Evolutionary conservation across 2,888 invertebrate genomes (phyloP).

Genomic region (Athalia circularis): DNA sequence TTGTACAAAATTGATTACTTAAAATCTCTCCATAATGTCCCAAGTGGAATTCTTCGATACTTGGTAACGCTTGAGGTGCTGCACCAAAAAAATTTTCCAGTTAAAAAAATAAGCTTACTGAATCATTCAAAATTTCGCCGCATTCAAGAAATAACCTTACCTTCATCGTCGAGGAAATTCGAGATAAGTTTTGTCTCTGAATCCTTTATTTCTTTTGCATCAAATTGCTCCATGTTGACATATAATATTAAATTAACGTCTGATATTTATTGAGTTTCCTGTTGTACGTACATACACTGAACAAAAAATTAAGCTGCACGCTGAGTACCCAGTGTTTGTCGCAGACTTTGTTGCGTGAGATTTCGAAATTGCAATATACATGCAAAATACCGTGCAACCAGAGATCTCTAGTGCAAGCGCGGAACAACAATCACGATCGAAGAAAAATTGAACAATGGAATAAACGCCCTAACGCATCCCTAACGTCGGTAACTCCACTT

Average conservation of each 20-base stretch:
- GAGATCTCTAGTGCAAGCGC: too few species aligned
- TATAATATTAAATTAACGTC: background rate
- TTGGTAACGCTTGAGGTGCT: slow-evolving; percentile 22
- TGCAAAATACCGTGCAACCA: too few species aligned
- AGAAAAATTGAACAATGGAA: too few species aligned
- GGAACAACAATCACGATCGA: too few species aligned
- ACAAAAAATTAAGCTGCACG: too few species aligned
- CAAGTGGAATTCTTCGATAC: slow-evolving; percentile 47
- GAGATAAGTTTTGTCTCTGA: slow-evolving; percentile 34
- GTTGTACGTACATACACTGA: too few species aligned
- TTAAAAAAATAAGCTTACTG: background rate
- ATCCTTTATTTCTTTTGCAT: slow-evolving; percentile 2
- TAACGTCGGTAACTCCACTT: too few species aligned
- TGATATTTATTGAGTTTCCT: too few species aligned
- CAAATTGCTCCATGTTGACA: slow-evolving; percentile 4
- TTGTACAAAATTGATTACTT: slow-evolving; percentile 46
- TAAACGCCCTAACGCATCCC: too few species aligned
- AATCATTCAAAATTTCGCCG: background rate
- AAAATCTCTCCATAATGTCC: slow-evolving; percentile 50
- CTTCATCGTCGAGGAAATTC: slow-evolving; percentile 29
- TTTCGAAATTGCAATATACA: too few species aligned
- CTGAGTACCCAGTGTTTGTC: too few species aligned
- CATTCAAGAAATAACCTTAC: slow-evolving; percentile 26
- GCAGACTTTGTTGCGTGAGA: too few species aligned
- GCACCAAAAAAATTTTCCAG: background rate